These are phyloP conservation scores for Hydractinia echinata DNA, from an alignment of 30 jellyfish, hydroid and myxozoan genomes.

Conservation along the genomic window DNA sequence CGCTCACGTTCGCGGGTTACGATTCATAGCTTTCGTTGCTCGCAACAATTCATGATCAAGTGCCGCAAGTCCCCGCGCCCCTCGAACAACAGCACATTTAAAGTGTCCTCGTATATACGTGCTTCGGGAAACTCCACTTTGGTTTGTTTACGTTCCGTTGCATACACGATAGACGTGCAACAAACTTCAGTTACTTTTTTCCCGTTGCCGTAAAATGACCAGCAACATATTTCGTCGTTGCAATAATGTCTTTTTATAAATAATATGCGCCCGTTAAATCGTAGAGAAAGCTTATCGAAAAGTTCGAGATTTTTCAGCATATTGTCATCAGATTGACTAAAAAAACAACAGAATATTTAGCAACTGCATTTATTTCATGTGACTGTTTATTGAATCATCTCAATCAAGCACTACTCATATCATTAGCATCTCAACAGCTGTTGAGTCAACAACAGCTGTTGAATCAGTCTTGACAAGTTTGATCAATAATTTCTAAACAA, in stretches of 20 bases:
- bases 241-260: constrained; percentile 90
- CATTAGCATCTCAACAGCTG: too few species aligned
- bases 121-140: constrained; percentile 98
- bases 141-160: constrained; percentile 94
- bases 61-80: constrained; percentile 68
- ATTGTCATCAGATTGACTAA: constrained; percentile 95
- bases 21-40: constrained; percentile 74
- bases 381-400: too few species aligned
- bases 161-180: constrained; percentile 95
- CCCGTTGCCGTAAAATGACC: constrained; percentile 98
- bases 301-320: constrained; percentile 82
- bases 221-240: constrained; percentile 97
- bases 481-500: too few species aligned
- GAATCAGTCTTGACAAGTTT: too few species aligned
- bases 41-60: constrained; percentile 80
- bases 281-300: constrained; percentile 83
- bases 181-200: constrained; percentile 94
- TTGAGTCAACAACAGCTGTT: too few species aligned
- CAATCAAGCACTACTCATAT: too few species aligned
- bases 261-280: constrained; percentile 89
- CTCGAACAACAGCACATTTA: constrained; percentile 75
- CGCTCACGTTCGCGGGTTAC: constrained; percentile 65
- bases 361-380: too few species aligned
- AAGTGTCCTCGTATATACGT: constrained; percentile 89
- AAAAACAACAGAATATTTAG: constrained; percentile 6